phyloP scores from a whole-genome alignment of 1,140 invertebrate species.

The Paraescarpia echinospica region DNA sequence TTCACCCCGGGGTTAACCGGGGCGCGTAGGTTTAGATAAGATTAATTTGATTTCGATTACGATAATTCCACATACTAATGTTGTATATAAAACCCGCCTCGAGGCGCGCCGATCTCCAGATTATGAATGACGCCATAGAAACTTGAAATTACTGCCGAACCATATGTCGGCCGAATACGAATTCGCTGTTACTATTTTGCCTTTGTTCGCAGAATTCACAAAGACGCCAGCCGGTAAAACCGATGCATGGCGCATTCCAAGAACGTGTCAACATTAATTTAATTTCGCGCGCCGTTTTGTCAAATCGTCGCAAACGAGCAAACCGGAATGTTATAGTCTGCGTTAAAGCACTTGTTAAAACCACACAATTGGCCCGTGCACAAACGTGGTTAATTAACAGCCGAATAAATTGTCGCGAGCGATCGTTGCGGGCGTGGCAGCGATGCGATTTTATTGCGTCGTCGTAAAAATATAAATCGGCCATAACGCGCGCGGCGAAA shows the following conservation, averaged over 20 bases:
- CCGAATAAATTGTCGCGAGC: not conserved
- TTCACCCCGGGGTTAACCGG: not conserved
- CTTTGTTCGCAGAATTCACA: not conserved
- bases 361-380: not conserved
- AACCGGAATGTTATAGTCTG: not conserved
- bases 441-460: not conserved
- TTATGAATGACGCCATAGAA: not conserved
- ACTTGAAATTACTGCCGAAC: not conserved
- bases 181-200: not conserved
- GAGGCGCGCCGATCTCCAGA: not conserved
- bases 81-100: not conserved
- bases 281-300: not conserved
- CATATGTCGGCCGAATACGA: not conserved
- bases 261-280: constrained; percentile 1
- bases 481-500: not conserved
- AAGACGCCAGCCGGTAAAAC: not conserved
- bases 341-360: not conserved
- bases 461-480: not conserved
- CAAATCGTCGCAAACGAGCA: constrained; percentile 3
- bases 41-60: not conserved
- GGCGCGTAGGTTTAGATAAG: not conserved
- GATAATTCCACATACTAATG: not conserved
- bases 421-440: not conserved
- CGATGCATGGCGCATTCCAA: not conserved
- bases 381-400: not conserved